Conservation (phyloP, 2,888 invertebrate species). For the Ennomos erosarius region DNA sequence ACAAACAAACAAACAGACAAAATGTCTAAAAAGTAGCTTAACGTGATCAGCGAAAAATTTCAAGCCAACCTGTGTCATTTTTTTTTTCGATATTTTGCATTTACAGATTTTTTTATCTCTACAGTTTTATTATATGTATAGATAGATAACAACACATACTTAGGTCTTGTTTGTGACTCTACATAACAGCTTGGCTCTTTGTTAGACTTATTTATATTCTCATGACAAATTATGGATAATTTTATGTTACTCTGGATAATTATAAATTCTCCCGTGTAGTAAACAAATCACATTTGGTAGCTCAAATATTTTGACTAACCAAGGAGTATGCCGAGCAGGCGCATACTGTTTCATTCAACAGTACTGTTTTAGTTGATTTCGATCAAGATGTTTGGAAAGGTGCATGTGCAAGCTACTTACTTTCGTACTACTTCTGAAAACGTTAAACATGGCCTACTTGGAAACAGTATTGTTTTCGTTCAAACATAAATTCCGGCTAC, state of each 20-base stretch:
- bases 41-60: too few relatives aligned
- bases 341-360: constrained; percentile 3
- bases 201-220: constrained; percentile 1
- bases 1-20: too few relatives aligned
- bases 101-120: too few relatives aligned
- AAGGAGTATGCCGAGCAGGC: background rate
- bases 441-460: constrained; percentile 30
- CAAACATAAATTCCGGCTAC: constrained; percentile 23
- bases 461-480: constrained; percentile 31
- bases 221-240: too few relatives aligned
- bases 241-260: too few relatives aligned
- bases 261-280: constrained; percentile 4
- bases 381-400: constrained; percentile 8
- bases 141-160: too few relatives aligned
- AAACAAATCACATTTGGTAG: constrained; percentile 1
- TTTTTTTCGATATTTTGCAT: too few relatives aligned
- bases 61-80: too few relatives aligned
- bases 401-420: constrained; percentile 7
- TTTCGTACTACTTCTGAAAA: constrained; percentile 16
- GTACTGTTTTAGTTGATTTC: too few relatives aligned
- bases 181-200: constrained; percentile 5
- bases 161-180: constrained; percentile 12
- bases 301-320: constrained; percentile 1
- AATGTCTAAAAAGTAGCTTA: too few relatives aligned
- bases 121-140: too few relatives aligned